Evolutionary conservation across 2,113 vertebrate genomes (phyloP).

Genomic region (Macrotus californicus): DNA sequence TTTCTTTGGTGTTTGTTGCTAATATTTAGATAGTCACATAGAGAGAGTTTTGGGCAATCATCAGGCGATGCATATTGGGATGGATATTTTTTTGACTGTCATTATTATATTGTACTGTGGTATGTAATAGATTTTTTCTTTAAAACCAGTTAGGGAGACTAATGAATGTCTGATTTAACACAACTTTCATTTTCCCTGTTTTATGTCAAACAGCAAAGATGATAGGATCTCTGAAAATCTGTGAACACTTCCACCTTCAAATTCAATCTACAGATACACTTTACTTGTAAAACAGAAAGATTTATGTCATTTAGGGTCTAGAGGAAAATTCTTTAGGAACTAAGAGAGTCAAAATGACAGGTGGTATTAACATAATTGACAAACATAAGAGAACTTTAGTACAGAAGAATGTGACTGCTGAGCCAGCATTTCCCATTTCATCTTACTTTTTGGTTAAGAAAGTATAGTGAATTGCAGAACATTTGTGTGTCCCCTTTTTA

Average conservation of each 20-base stretch:
- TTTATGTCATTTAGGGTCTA: not conserved
- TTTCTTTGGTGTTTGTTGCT: not conserved
- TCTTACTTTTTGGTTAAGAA: not conserved
- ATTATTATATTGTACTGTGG: not conserved
- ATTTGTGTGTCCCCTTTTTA: not conserved
- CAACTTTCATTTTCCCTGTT: not conserved
- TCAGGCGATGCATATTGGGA: not conserved
- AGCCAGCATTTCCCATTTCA: not conserved
- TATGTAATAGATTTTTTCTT: not conserved
- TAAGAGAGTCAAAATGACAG: not conserved
- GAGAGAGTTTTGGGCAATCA: not conserved
- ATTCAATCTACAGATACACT: not conserved
- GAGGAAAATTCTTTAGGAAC: not conserved
- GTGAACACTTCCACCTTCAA: not conserved
- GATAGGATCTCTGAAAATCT: not conserved
- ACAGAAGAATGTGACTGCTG: not conserved
- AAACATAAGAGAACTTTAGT: not conserved
- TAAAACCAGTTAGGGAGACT: not conserved
- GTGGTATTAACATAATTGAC: not conserved
- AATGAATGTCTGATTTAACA: not conserved
- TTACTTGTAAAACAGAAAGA: not conserved
- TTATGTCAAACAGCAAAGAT: not conserved
- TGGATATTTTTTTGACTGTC: not conserved
- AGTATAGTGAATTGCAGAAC: not conserved
- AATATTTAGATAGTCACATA: slow-evolving; percentile 11